phyloP scores from a whole-genome alignment of 1,140 invertebrate species.

The Aphis craccivora region DNA sequence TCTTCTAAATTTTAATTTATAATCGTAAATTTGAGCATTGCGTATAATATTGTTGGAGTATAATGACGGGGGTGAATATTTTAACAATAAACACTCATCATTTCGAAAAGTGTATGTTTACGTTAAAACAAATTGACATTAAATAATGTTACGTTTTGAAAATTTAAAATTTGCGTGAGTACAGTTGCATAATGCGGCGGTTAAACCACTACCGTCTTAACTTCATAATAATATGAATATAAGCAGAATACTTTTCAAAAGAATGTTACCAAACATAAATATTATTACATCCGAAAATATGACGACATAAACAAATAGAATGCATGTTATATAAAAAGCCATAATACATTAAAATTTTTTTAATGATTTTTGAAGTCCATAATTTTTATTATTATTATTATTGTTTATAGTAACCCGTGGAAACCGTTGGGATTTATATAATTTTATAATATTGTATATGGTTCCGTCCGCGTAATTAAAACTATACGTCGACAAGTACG shows the following conservation, averaged over 20 bases:
- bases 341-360: background rate
- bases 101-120: background rate
- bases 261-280: background rate
- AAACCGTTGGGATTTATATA: background rate
- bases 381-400: background rate
- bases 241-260: background rate
- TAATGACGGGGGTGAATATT: background rate
- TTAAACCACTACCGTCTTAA: background rate
- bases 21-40: background rate
- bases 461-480: too few species aligned
- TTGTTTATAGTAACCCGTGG: background rate
- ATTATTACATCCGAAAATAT: background rate
- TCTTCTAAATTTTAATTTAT: too few species aligned
- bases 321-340: background rate
- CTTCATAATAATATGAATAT: background rate
- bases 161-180: background rate
- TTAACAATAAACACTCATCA: background rate
- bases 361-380: background rate
- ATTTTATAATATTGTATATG: background rate
- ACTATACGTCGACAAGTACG: background rate
- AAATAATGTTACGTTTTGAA: too few species aligned
- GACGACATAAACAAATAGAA: background rate
- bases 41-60: background rate
- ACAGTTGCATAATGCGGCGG: background rate
- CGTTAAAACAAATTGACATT: too few species aligned